Percentiles rank a stretch among this genome's conserved stretches.
Evolutionary conservation across 1,140 invertebrate species (phyloP).

Genomic region (Berghia stephanieae): DNA sequence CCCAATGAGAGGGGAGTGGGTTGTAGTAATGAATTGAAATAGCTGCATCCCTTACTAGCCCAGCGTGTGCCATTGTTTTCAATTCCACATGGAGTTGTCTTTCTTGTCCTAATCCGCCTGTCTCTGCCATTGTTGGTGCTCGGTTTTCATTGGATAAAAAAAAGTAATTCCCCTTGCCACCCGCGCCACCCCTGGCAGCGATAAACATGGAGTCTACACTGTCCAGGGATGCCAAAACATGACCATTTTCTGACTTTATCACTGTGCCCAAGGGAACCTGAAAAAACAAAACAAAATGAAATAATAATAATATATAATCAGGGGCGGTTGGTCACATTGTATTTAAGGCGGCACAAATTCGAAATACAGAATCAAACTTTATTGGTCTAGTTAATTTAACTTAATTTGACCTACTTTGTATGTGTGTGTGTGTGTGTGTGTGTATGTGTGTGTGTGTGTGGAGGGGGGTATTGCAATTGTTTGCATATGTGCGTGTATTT

Average conservation of each 20-base stretch:
- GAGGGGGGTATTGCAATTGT: no score
- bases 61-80: conserved; percentile 92
- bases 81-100: conserved; percentile 78
- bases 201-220: conserved; percentile 84
- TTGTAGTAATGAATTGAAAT: no score
- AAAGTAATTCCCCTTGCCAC: conserved; percentile 94
- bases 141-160: conserved; percentile 85
- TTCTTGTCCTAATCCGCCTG: conserved; percentile 86
- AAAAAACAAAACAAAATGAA: conserved; percentile 30
- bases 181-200: conserved; percentile 91
- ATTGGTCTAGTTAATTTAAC: no score
- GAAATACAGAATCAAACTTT: no score
- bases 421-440: no score
- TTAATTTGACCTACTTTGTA: no score
- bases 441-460: no score
- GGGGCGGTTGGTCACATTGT: no score
- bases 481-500: no score
- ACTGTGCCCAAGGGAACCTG: conserved; percentile 90
- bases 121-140: conserved; percentile 85
- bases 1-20: no score
- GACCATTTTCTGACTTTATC: conserved; percentile 72
- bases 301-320: neutral
- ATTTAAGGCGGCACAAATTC: no score
- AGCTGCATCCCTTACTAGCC: conserved; percentile 84
- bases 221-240: conserved; percentile 78